A percentile compares a stretch with the other conserved stretches of the same genome.
These are phyloP conservation scores for Drosophila leonis DNA, from an alignment of 2,888 invertebrate genomes.

Conservation along the genomic window DNA sequence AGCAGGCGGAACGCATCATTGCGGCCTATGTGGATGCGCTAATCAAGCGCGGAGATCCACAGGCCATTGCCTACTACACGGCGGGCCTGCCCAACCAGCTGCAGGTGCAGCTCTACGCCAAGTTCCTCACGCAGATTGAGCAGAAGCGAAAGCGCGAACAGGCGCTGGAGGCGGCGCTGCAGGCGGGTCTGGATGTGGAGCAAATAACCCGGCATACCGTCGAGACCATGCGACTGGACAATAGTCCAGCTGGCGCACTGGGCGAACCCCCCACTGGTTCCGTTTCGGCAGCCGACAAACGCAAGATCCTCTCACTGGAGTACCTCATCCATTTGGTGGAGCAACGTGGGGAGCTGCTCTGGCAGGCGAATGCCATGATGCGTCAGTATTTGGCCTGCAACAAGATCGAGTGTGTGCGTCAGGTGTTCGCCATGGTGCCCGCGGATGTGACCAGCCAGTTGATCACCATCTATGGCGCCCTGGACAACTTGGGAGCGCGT, in stretches of 20 bases:
- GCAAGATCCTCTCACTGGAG: conserved; percentile 92
- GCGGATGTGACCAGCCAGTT: conserved; percentile 87
- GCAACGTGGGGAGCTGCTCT: conserved; percentile 92
- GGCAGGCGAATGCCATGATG: conserved; percentile 95
- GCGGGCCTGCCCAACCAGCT: conserved; percentile 90
- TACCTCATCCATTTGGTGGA: conserved; percentile 93
- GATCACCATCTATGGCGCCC: conserved; percentile 85
- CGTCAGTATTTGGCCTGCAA: conserved; percentile 92
- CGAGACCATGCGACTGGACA: conserved; percentile 88
- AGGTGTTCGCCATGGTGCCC: conserved; percentile 91
- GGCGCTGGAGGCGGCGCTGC: conserved; percentile 90
- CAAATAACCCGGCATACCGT: conserved; percentile 94
- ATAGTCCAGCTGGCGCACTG: conserved; percentile 73
- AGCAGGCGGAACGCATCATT: conserved; percentile 91
- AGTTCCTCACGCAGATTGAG: conserved; percentile 89
- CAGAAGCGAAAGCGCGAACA: conserved; percentile 87
- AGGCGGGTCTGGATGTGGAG: conserved; percentile 92
- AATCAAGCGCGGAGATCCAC: conserved; percentile 90
- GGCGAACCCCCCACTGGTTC: conserved; percentile 84
- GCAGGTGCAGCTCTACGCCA: conserved; percentile 89
- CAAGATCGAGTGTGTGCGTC: conserved; percentile 93
- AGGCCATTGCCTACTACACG: conserved; percentile 94
- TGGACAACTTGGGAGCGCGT: conserved; percentile 86
- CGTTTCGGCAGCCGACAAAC: conserved; percentile 89
- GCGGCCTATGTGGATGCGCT: conserved; percentile 91